Base-by-base conservation (phyloP, 2,113 vertebrate genomes). In the Phalacrocorax pelagicus region DNA sequence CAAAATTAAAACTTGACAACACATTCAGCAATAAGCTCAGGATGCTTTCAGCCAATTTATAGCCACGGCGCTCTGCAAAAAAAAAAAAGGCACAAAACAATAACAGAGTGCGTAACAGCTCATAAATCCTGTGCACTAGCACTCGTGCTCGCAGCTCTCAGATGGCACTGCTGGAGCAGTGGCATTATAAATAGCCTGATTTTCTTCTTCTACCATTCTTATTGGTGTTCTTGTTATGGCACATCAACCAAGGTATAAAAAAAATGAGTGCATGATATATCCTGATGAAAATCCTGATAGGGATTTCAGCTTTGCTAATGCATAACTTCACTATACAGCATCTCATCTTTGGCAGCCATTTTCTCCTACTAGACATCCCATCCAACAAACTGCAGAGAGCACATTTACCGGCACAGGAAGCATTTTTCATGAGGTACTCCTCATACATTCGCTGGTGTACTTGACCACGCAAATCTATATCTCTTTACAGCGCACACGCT, bases 1-100 rank as follows among this genome's bases (percentile, higher is more conserved):
- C 72, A 96, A 71, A 95, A 87, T 92, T 91, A 86, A 91, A 88
- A 57, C 30, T 75, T 54, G 69, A 88, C 73, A 86, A 72, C 17
- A 95, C 61, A 84, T 47, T 44, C 57, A 91, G 63, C 69, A 71
- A 40, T 40, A 86, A 73, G 26, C 46, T 90, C 27, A 51, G 51
- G 49, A 80, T 83, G 67, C 62, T 85, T 77, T 80, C 30, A 66
- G 78, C 34, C 71, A 36, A 84, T 92, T 94, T 79, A 79, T 38
- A 44, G 66, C 24, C 44, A 17, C 67, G 16, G 30, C 18, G 44
- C 44, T 89, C 54, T n/a, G 34, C 52, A 59, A 42, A 44, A 46
- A 61, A 46, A 61, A 38, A 42, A 44, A 83, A 69, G 36, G 86
- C 69, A 59, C 69, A 65, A 69, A 91, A 81, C 88, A 94, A 30